Evolutionary conservation across 2,888 invertebrate genomes (phyloP), one percentile per base, ranked within the genome.

Genomic region (Tetanocera ferruginea): DNA sequence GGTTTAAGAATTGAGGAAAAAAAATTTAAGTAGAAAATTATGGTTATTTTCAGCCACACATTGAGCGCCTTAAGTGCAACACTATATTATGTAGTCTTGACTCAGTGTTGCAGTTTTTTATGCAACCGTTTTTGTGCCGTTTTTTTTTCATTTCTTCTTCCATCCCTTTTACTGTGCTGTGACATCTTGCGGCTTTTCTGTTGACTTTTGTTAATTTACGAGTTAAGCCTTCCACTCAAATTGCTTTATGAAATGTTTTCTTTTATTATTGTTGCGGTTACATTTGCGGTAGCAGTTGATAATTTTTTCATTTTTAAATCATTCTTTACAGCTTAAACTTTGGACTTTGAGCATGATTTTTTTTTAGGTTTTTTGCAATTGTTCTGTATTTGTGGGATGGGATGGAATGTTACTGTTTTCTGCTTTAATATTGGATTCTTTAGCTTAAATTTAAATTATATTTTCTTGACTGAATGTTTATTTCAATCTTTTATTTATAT

Each of bases 161-260:
- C 43, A 11, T 43, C 6, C 43, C 14, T 43, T 43, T 43, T 43
- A 14, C 43, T 43, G 43, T 43, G 43, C 11, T 43, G 43, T 72
- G 37, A 72, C 57, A 57, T 31, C 34, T 71, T 52, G 55, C 28
- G 70, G 55, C 31, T 71, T 55, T 71, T 52, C 31, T 55, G 28
- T 71, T 19, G 71, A 69, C 51, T 69, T 70, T 31, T 28, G 34
- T 31, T 37, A 43, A 69, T 28, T 69, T 69, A 51, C 25, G 25
- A 69, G 28, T 43, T 67, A 23, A 23, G 34, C 34, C 19, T 8
- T 28, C 28, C 31, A 64, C 11, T 9, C n/a, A n/a, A n/a, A 17
- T 34, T 64, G 43, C 43, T 43, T 43, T 43, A 43, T 43, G 11
- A 14, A 43, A 43, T 43, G 43, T 43, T 43, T 43, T 43, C 43